Evolutionary conservation across 92 coral and sea anemone species (phyloP).

Genomic region (Zoanthus solanderi): DNA sequence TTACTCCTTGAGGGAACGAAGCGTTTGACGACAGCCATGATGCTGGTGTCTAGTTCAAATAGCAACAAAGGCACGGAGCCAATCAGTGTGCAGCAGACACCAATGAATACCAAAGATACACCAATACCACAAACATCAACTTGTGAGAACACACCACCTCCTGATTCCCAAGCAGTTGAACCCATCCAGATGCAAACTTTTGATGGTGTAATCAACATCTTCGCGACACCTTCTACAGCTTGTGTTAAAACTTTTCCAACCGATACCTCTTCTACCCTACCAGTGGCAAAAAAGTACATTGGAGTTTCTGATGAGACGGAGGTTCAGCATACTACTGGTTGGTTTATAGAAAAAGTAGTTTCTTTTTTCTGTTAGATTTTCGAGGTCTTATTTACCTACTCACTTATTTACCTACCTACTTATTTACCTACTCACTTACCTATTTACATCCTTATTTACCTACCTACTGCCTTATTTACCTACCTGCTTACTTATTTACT

Average conservation of each 20-base stretch:
- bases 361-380: too few species aligned
- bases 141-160: constrained; percentile 39
- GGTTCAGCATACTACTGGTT: background rate
- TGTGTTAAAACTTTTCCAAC: background rate
- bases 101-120: background rate
- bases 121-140: constrained; percentile 37
- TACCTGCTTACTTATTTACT: too few species aligned
- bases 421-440: too few species aligned
- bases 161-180: constrained; percentile 13
- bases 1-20: constrained; percentile 21
- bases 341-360: background rate
- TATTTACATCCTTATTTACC: too few species aligned
- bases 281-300: background rate
- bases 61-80: background rate
- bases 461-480: too few species aligned
- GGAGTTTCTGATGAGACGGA: background rate
- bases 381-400: too few species aligned
- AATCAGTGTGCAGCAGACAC: constrained; percentile 27
- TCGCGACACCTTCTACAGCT: background rate
- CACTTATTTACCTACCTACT: too few species aligned
- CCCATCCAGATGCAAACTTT: background rate
- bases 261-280: background rate
- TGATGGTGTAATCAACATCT: background rate
- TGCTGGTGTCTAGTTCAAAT: background rate
- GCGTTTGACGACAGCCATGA: constrained; percentile 11